Percentiles rank a stretch among this genome's conserved stretches.
These are phyloP conservation scores for Meriones unguiculatus DNA, from an alignment of 2,113 vertebrate genomes.

Conservation along the genomic window DNA sequence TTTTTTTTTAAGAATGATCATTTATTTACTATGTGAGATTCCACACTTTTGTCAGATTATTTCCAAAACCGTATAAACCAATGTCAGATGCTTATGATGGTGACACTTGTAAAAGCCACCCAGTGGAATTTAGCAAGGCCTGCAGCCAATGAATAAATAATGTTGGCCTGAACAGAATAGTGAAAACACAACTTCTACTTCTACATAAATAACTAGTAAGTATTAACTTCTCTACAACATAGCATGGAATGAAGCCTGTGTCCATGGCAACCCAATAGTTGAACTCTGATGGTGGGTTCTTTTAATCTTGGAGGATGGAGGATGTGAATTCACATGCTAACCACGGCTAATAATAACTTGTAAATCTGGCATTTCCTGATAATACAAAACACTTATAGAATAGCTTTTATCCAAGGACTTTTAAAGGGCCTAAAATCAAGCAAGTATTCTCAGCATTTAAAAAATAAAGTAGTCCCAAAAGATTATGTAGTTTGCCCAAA, in stretches of 20 bases:
- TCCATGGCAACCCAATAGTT: slow-evolving; percentile 68
- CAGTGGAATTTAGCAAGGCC: slow-evolving; percentile 57
- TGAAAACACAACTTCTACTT: slow-evolving; percentile 52
- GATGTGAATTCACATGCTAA: not conserved
- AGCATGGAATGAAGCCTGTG: slow-evolving; percentile 51
- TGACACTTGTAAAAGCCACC: slow-evolving; percentile 56
- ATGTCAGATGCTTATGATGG: slow-evolving; percentile 36
- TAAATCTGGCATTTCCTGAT: slow-evolving; percentile 78
- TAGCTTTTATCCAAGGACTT: slow-evolving; percentile 71
- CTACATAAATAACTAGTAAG: slow-evolving; percentile 45
- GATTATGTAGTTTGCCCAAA: slow-evolving; percentile 72
- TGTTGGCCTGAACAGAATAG: slow-evolving; percentile 66
- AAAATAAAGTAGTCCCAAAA: slow-evolving; percentile 71
- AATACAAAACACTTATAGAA: slow-evolving; percentile 68
- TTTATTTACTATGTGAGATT: slow-evolving; percentile 64
- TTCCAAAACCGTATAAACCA: slow-evolving; percentile 48
- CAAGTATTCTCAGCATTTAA: slow-evolving; percentile 70
- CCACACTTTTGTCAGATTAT: slow-evolving; percentile 57
- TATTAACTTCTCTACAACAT: slow-evolving; percentile 56
- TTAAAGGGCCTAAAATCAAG: slow-evolving; percentile 66
- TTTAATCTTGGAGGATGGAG: not conserved
- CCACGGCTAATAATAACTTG: slow-evolving; percentile 75
- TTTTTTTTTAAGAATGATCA: not conserved
- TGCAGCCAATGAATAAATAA: slow-evolving; percentile 71
- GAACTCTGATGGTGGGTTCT: slow-evolving; percentile 14